phyloP scores from a whole-genome alignment of 2,113 vertebrate species.

The Ginglymostoma cirratum region DNA sequence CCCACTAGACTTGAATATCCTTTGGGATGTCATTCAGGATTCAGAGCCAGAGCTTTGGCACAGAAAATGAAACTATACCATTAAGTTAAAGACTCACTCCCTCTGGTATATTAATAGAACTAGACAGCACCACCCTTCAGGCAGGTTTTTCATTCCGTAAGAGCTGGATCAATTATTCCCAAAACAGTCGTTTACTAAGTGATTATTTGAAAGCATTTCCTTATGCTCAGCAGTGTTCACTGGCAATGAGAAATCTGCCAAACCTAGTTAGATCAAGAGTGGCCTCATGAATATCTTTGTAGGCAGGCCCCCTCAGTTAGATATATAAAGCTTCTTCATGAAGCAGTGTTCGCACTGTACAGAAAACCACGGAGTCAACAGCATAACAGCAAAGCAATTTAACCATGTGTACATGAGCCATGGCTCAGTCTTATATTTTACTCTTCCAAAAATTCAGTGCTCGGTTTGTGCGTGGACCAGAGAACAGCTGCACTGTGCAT shows the following conservation, averaged over 20 bases:
- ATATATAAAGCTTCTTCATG: slow-evolving; percentile 20
- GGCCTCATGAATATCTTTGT: background rate
- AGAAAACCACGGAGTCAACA: background rate
- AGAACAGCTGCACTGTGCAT: background rate
- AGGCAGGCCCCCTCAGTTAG: background rate
- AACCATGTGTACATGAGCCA: background rate
- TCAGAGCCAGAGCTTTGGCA: background rate
- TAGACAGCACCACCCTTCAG: slow-evolving; percentile 6
- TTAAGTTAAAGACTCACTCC: background rate
- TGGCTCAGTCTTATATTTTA: background rate
- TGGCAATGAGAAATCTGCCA: slow-evolving; percentile 1
- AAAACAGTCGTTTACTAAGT: slow-evolving; percentile 29
- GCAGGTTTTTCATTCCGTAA: slow-evolving; percentile 16
- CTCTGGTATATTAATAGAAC: slow-evolving; percentile 8
- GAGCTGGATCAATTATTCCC: slow-evolving; percentile 16
- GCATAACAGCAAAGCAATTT: background rate
- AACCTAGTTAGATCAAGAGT: background rate
- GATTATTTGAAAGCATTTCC: slow-evolving; percentile 32
- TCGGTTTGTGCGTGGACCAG: background rate
- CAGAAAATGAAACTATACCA: background rate
- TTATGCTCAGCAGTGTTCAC: background rate
- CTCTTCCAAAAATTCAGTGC: background rate
- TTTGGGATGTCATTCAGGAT: background rate
- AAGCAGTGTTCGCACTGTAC: background rate
- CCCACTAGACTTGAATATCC: background rate